Base-by-base conservation (phyloP, 2,888 invertebrate species). In the Cheilosia vulpina region DNA sequence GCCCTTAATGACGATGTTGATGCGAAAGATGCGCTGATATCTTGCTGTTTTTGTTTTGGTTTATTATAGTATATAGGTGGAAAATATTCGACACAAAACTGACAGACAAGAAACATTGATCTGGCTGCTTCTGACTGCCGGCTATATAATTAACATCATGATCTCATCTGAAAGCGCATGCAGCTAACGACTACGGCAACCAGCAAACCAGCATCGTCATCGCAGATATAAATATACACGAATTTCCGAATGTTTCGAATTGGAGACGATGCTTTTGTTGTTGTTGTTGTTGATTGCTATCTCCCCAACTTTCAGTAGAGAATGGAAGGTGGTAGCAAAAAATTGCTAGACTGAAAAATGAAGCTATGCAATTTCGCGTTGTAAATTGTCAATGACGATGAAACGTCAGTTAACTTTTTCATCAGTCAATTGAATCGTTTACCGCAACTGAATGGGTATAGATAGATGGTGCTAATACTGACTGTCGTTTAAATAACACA, bases 111-210 rank as follows among this genome's bases (percentile, higher is more conserved):
- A 84, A 84, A 75, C 84, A 84, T 79, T 75, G 79, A 84, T 69
- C 84, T 75, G 83, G 78, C 79, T 83, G 83, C 57, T 50, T 58
- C 68, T 73, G 50, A 57, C 83, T 83, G 68, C 79, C 57, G 76
- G 80, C 76, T 85, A 85, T 85, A 81, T 85, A 80, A 85, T 85
- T 81, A 81, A 80, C 71, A 81, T 66, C 85, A 71, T 85, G 85
- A 85, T 85, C 85, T 85, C 85, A 85, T 85, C 85, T 55, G 58
- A 24, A 45, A 57, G 81, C 58, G 72, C 80, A 85, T 85, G 55
- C 76, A 80, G 58, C 71, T 63, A 72, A 66, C 45, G 47, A 80
- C 34, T 41, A 60, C 45, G 47, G 47, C 75, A 27, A 50, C 13
- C 62, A 52, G 27, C 55, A 45, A 21, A 13, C 27, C 45, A 34